Conservation (phyloP, 2,113 vertebrate genomes). For the Muntiacus muntjak region DNA sequence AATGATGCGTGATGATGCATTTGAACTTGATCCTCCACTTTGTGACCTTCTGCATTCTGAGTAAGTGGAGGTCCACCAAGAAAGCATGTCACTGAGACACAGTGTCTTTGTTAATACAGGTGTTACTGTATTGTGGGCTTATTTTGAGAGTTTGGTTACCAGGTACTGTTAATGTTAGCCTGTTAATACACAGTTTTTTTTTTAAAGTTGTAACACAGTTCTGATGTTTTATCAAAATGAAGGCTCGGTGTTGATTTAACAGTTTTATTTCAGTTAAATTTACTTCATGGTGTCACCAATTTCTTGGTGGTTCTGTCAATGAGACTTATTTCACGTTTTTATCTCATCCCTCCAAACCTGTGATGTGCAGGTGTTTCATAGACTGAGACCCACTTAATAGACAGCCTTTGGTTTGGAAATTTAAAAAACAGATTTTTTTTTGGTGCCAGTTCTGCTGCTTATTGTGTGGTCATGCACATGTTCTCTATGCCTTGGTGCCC, state of each 20-base stretch:
- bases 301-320: not conserved
- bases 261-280: not conserved
- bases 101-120: conserved; percentile 48
- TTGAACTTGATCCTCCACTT: not conserved
- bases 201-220: not conserved
- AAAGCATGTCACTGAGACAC: not conserved
- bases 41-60: not conserved
- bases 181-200: not conserved
- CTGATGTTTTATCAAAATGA: not conserved
- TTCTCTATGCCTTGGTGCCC: not conserved
- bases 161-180: not conserved
- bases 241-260: not conserved
- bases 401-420: not conserved
- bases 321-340: not conserved
- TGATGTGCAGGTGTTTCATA: not conserved
- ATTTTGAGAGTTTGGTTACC: not conserved
- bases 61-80: not conserved
- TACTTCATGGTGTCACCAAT: not conserved
- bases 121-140: not conserved
- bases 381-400: not conserved
- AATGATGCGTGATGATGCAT: not conserved
- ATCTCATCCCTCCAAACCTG: not conserved
- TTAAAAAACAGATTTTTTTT: not conserved
- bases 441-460: not conserved
- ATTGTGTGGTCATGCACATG: not conserved